These are phyloP conservation scores for Echinometra lucunter DNA, from an alignment of 53 echinoderm and acorn worm species.

Conservation along the genomic window DNA sequence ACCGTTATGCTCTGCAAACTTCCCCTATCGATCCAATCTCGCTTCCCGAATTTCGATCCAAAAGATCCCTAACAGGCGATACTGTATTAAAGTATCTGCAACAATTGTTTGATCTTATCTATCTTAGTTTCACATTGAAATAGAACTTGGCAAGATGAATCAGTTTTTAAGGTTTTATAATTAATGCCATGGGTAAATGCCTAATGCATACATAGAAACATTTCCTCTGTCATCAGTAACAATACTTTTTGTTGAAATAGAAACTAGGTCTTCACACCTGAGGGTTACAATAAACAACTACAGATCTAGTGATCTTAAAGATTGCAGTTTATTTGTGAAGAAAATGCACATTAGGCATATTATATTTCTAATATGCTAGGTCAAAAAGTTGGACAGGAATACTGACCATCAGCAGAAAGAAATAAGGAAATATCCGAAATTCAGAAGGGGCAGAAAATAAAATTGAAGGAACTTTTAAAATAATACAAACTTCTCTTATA, in stretches of 20 bases:
- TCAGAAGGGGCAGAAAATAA: too few relatives aligned
- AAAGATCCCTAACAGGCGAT: conserved; percentile 2
- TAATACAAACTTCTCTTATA: too few relatives aligned
- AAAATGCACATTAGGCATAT: not conserved
- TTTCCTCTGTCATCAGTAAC: not conserved
- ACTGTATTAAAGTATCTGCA: not conserved
- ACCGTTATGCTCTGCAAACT: conserved; percentile 8
- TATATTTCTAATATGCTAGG: not conserved
- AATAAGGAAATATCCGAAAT: too few relatives aligned
- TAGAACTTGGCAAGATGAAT: conserved; percentile 16
- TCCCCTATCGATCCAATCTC: conserved; percentile 53
- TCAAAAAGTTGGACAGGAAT: not conserved
- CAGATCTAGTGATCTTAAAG: not conserved
- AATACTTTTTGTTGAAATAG: not conserved
- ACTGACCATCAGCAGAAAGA: too few relatives aligned
- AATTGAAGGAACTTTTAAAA: too few relatives aligned
- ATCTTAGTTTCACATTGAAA: not conserved
- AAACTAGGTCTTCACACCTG: conserved; percentile 2
- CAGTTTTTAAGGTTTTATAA: conserved; percentile 13
- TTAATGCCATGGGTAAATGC: conserved; percentile 9
- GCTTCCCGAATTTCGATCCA: conserved; percentile 34
- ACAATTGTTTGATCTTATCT: conserved; percentile 38
- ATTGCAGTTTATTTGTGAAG: not conserved
- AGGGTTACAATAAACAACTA: not conserved
- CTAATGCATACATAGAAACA: not conserved